phyloP scores from a whole-genome alignment of 2,888 invertebrate genomes.

The Escarpia spicata region DNA sequence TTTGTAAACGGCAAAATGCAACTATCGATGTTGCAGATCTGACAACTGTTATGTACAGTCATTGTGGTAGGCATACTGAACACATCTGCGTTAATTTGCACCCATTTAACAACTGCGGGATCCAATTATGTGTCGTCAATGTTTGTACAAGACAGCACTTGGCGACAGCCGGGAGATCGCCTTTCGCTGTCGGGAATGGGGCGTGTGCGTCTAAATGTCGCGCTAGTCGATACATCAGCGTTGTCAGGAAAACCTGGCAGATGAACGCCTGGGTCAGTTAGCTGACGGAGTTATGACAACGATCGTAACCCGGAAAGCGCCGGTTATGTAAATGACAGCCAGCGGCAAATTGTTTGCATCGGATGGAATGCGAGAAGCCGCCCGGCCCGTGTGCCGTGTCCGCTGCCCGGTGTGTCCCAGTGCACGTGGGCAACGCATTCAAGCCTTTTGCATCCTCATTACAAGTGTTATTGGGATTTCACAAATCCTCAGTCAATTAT shows the following conservation, averaged over 20 bases:
- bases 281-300: neutral
- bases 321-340: neutral
- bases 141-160: neutral
- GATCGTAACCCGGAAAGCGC: neutral
- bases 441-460: neutral
- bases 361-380: neutral
- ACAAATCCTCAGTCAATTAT: neutral
- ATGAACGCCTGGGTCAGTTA: neutral
- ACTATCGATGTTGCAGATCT: neutral
- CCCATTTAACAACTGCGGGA: neutral
- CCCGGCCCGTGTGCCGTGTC: no score
- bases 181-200: neutral
- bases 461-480: neutral
- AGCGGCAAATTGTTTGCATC: neutral
- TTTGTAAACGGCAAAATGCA: neutral
- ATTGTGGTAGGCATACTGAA: neutral
- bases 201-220: neutral
- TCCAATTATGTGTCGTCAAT: neutral
- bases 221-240: neutral
- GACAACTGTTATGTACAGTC: neutral
- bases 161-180: neutral
- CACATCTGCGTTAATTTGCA: conserved; percentile 3
- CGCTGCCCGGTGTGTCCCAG: neutral
- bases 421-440: neutral
- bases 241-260: neutral